These are phyloP conservation scores for Myzus persicae DNA, from an alignment of 1,140 invertebrate genomes.

Conservation along the genomic window DNA sequence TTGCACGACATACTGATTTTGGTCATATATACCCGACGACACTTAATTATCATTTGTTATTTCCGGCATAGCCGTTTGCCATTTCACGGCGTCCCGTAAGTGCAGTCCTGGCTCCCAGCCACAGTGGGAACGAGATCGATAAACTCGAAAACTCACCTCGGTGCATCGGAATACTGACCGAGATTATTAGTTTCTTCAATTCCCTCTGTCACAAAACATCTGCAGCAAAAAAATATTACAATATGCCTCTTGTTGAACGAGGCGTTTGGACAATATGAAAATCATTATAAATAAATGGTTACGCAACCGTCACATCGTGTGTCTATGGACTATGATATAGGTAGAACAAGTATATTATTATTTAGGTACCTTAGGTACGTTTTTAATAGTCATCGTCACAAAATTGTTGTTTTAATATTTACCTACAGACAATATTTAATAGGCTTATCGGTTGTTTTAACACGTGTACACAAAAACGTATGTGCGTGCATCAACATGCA, in stretches of 20 bases:
- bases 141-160: background rate
- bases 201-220: background rate
- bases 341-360: background rate
- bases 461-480: slow-evolving; percentile 13
- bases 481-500: background rate
- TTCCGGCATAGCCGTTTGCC: background rate
- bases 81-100: background rate
- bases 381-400: background rate
- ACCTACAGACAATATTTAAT: background rate
- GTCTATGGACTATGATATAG: background rate
- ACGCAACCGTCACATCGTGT: background rate
- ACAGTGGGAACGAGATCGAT: background rate
- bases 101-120: background rate
- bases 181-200: background rate
- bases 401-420: slow-evolving; percentile 33
- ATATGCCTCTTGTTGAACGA: background rate
- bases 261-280: background rate
- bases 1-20: slow-evolving; percentile 10
- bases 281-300: background rate
- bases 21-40: background rate
- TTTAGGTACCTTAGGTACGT: background rate
- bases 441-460: slow-evolving; percentile 29
- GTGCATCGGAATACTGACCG: background rate
- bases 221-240: background rate
- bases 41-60: slow-evolving; percentile 5